phyloP scores from a whole-genome alignment of 2,797 vertebrate species.

The Muraenolepis orangiensis region DNA sequence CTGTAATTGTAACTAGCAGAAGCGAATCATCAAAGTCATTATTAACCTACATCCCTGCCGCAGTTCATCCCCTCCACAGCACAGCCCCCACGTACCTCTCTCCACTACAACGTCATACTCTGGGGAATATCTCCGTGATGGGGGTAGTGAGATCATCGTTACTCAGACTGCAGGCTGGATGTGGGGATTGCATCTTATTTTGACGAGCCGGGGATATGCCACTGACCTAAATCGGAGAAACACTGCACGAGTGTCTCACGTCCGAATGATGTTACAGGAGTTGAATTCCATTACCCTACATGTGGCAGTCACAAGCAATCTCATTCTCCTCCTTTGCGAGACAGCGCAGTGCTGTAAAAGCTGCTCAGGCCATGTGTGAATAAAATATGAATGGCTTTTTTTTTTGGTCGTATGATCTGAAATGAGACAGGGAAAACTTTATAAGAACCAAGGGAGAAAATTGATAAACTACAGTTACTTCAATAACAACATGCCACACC shows the following conservation, averaged over 20 bases:
- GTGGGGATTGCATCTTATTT: neutral
- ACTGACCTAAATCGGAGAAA: neutral
- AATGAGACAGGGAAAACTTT: slow-evolving; percentile 8
- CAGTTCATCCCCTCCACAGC: neutral
- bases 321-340: slow-evolving; percentile 20
- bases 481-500: slow-evolving; percentile 8
- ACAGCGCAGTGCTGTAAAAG: slow-evolving; percentile 26
- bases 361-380: slow-evolving; percentile 20
- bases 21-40: neutral
- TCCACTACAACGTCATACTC: neutral
- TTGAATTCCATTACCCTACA: neutral
- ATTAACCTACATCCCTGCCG: neutral
- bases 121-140: neutral
- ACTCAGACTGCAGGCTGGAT: neutral
- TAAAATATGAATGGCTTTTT: slow-evolving; percentile 41
- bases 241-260: neutral
- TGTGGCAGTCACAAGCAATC: slow-evolving; percentile 15
- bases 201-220: slow-evolving; percentile 1
- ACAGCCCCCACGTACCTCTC: neutral
- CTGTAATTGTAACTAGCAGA: neutral
- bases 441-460: slow-evolving; percentile 21
- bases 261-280: slow-evolving; percentile 18
- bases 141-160: neutral
- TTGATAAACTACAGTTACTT: slow-evolving; percentile 23
- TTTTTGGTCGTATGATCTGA: slow-evolving; percentile 6